These are phyloP conservation scores for Peromyscus polionotus DNA, from an alignment of 2,113 vertebrate species.

Conservation along the genomic window DNA sequence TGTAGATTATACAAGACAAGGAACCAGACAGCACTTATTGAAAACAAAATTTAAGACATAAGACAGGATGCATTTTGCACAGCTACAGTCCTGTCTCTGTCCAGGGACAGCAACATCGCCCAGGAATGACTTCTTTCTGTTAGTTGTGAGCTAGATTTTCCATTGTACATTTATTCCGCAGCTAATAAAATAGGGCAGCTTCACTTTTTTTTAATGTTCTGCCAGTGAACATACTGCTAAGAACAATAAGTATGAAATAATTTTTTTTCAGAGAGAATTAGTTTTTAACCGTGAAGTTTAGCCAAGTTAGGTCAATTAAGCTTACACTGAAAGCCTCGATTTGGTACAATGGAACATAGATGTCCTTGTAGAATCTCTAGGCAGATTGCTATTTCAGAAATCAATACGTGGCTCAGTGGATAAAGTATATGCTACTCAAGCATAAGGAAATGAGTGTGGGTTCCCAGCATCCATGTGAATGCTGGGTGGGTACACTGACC, in stretches of 20 bases:
- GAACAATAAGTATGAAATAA: slow-evolving; percentile 81
- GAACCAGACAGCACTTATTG: not conserved
- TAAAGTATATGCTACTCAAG: no score
- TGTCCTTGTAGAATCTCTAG: slow-evolving; percentile 1
- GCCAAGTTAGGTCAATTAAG: slow-evolving; percentile 64
- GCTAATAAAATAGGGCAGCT: slow-evolving; percentile 79
- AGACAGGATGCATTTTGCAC: slow-evolving; percentile 22
- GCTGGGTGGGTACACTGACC: not conserved
- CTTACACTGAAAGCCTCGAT: slow-evolving; percentile 33
- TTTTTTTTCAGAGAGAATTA: slow-evolving; percentile 68
- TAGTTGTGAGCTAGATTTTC: slow-evolving; percentile 81
- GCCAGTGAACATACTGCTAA: slow-evolving; percentile 78
- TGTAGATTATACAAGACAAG: not conserved
- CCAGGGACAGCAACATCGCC: slow-evolving; percentile 69
- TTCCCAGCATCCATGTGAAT: not conserved
- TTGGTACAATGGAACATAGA: slow-evolving; percentile 22
- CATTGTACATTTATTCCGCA: slow-evolving; percentile 83
- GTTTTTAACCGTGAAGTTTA: slow-evolving; percentile 63
- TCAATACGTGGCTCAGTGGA: not conserved
- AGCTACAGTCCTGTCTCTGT: slow-evolving; percentile 18
- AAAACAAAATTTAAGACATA: slow-evolving; percentile 38
- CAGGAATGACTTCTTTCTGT: slow-evolving; percentile 78
- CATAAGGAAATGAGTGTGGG: no score
- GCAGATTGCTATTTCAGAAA: slow-evolving; percentile 1
- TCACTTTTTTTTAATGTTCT: slow-evolving; percentile 80